phyloP scores from a whole-genome alignment of 2,113 vertebrate species.

The Nothoprocta perdicaria region DNA sequence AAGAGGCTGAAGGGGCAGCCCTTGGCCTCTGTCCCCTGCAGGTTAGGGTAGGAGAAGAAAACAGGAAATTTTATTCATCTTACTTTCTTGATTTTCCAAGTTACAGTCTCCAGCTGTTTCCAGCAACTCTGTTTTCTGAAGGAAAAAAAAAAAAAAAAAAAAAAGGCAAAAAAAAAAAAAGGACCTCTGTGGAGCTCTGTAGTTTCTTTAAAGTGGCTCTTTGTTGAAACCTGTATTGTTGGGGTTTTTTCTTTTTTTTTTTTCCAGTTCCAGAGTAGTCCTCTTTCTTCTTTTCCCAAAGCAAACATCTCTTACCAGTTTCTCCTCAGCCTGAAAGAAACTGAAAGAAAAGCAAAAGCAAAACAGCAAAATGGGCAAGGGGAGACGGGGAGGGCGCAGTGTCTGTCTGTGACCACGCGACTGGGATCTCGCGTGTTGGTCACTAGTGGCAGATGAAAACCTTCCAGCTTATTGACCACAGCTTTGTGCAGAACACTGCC shows the following conservation, averaged over 20 bases:
- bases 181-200: neutral
- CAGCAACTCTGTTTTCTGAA: slow-evolving; percentile 54
- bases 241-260: neutral
- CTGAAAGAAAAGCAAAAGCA: neutral
- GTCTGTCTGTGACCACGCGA: neutral
- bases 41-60: slow-evolving; percentile 64
- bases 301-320: slow-evolving; percentile 59
- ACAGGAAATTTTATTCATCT: slow-evolving; percentile 77
- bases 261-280: neutral
- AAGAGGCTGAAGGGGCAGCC: slow-evolving; percentile 31
- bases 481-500: neutral
- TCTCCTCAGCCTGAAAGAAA: neutral
- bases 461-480: neutral
- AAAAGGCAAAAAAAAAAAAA: neutral
- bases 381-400: neutral
- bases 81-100: slow-evolving; percentile 66
- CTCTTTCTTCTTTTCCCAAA: slow-evolving; percentile 71
- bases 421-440: fast-evolving
- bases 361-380: neutral
- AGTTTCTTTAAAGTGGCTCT: slow-evolving; percentile 53
- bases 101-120: slow-evolving; percentile 76
- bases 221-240: slow-evolving; percentile 55
- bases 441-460: neutral
- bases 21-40: slow-evolving; percentile 7
- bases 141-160: no score